A percentile compares a stretch with the other conserved stretches of the same genome.
Evolutionary conservation across 2,113 vertebrate species (phyloP).

Genomic region (Laterallus jamaicensis): DNA sequence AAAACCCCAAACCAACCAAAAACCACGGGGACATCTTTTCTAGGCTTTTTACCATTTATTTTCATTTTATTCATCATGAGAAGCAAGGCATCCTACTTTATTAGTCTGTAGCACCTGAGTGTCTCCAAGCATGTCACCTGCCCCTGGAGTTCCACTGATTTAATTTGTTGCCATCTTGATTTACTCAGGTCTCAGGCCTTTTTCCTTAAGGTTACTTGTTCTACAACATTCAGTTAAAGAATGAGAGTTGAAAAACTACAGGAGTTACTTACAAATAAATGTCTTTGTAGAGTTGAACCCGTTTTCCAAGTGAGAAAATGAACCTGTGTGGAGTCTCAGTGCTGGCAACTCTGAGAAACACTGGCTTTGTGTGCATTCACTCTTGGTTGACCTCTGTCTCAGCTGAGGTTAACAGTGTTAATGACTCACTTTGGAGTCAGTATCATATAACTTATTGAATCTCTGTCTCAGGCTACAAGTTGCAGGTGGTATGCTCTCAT

Average conservation of each 20-base stretch:
- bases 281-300: neutral
- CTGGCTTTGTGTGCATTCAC: neutral
- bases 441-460: fast-evolving
- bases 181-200: neutral
- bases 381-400: neutral
- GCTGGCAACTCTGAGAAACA: neutral
- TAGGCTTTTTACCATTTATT: neutral
- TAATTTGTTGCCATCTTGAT: neutral
- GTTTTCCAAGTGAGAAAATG: neutral
- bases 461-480: neutral
- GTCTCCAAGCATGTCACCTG: neutral
- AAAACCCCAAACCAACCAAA: neutral
- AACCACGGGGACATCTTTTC: neutral
- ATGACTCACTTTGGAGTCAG: neutral
- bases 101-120: neutral
- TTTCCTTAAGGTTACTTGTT: neutral
- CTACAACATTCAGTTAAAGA: neutral
- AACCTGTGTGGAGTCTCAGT: neutral
- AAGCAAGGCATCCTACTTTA: neutral
- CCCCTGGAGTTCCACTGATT: neutral
- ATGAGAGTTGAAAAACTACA: neutral
- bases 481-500: neutral
- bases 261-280: neutral
- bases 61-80: neutral
- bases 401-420: neutral